phyloP scores from a whole-genome alignment of 2,797 vertebrate genomes.

The Sebastes matsubarae region DNA sequence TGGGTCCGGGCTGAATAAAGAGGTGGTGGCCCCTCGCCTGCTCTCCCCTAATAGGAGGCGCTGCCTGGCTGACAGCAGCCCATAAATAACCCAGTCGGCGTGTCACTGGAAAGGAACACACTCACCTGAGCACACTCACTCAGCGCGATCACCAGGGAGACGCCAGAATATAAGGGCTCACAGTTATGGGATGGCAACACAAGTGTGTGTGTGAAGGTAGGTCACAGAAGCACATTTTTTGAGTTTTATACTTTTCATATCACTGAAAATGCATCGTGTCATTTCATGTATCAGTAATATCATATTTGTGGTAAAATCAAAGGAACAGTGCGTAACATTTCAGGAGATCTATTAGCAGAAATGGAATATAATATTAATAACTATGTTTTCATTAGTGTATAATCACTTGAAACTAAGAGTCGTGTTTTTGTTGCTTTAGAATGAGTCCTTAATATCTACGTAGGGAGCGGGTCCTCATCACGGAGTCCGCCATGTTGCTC shows the following conservation, averaged over 20 bases:
- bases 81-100: conserved; percentile 81
- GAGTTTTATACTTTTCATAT: background rate
- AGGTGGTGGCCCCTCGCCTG: conserved; percentile 72
- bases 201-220: conserved; percentile 1
- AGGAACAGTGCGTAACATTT: too few relatives aligned
- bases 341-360: too few relatives aligned
- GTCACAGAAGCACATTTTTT: background rate
- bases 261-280: background rate
- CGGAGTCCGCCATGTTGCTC: too few relatives aligned
- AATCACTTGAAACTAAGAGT: too few relatives aligned
- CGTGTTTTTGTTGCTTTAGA: too few relatives aligned
- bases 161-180: background rate
- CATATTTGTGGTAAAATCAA: background rate
- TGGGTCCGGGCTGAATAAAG: conserved; percentile 78
- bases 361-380: too few relatives aligned
- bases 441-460: too few relatives aligned
- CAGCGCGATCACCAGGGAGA: conserved; percentile 39
- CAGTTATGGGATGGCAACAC: conserved; percentile 6
- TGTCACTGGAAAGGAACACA: conserved; percentile 64
- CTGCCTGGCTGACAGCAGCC: conserved; percentile 78
- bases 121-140: conserved; percentile 71
- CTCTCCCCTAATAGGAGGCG: conserved; percentile 75
- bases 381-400: too few relatives aligned
- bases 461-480: too few relatives aligned
- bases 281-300: background rate